Conservation (phyloP, 2,113 vertebrate genomes). For the Typhlomys cinereus region DNA sequence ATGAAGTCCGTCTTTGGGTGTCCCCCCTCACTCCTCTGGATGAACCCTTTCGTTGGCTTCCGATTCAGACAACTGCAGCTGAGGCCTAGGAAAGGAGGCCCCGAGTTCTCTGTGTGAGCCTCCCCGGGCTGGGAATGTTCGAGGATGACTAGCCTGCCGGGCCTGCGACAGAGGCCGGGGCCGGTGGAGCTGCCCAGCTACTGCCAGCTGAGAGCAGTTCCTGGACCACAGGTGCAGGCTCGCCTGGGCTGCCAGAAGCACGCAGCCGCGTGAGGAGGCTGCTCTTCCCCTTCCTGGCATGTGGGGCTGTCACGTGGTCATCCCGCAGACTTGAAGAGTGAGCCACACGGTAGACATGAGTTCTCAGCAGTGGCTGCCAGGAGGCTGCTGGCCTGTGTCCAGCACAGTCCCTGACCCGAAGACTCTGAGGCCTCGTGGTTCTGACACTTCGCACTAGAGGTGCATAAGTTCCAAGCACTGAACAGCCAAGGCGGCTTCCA, state of each 20-base stretch:
- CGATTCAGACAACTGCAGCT: constrained; percentile 87
- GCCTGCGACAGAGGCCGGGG: not conserved
- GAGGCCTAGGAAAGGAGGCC: constrained; percentile 88
- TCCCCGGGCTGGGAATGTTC: constrained; percentile 65
- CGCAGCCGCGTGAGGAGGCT: constrained; percentile 74
- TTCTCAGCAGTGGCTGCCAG: constrained; percentile 58
- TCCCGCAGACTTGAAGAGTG: no score
- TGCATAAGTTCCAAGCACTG: not conserved
- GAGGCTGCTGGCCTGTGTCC: constrained; percentile 7
- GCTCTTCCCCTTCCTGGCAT: constrained; percentile 71
- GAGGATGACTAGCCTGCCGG: constrained; percentile 72
- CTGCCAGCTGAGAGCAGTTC: constrained; percentile 81
- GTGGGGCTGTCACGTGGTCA: constrained; percentile 54
- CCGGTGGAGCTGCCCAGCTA: constrained; percentile 64
- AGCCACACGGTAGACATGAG: not conserved
- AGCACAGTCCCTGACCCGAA: constrained; percentile 30
- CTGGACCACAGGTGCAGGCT: not conserved
- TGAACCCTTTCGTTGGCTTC: constrained; percentile 96
- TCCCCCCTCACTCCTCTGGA: constrained; percentile 95
- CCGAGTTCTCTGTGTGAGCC: constrained; percentile 95
- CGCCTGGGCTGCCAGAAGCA: constrained; percentile 49
- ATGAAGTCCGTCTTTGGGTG: constrained; percentile 97
- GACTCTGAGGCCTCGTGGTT: constrained; percentile 49
- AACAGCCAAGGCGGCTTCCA: not conserved
- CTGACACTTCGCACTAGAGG: constrained; percentile 16